Base-by-base conservation (phyloP, 1,140 invertebrate genomes). In the Drosophila ohnishii region DNA sequence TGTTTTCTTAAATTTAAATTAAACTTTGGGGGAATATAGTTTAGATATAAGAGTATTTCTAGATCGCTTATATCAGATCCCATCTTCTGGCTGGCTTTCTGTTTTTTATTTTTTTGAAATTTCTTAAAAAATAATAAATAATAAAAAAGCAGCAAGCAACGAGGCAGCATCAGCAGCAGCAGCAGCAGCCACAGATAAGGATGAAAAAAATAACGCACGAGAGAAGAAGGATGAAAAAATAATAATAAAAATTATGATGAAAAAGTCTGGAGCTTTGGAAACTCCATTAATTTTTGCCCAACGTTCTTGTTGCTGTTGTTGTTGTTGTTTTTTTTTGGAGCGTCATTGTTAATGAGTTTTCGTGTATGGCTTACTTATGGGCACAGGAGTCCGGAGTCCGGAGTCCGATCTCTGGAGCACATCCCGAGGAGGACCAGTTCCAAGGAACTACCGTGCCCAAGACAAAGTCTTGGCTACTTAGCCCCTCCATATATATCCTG, bases 261-360 rank as follows among this genome's bases (percentile, higher is more conserved):
- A 78, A 78, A 78, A 78, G 75, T 78, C 75, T 78, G 75, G 65
- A 61, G 73, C 73, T 77, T 76, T 75, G 76, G 76, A 78, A 87
- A 87, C 80, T 88, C 80, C 80, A 87, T 88, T 87, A 88, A 88
- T 88, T 87, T 87, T 83, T 88, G 67, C 66, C 74, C 61, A 30
- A 65, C 64, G 42, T 59, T 69, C 16, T 37, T 55, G 32, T 19
- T 42, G 35, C 42, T 62, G 42, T 59, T 69, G 14, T 37, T 55
- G 32, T 19, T 42, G 35, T 47, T 62, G 51, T 73, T 78, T 40
- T 62, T 78, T 78, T 59, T 87, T 72, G 61, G 70, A 78, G 83
- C 80, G 75, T 85, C 74, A 78, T 87, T 90, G 81, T 90, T 90
- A 90, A 90, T 90, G 88, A 90, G 88, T 90, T 90, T 90, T 90